phyloP scores from a whole-genome alignment of 2,888 invertebrate species.

The Hyppa rectilinea region DNA sequence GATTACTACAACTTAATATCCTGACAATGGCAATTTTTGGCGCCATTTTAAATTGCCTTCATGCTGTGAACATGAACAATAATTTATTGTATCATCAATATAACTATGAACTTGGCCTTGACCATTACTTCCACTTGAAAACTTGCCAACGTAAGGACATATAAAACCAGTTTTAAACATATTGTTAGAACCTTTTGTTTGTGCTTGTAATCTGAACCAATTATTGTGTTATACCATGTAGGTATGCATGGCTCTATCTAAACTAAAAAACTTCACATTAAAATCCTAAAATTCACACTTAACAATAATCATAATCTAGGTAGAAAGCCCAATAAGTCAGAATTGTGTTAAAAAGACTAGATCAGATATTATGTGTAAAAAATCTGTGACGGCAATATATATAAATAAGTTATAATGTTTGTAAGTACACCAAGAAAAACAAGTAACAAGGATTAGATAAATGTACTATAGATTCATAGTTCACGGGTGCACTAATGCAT shows the following conservation, averaged over 20 bases:
- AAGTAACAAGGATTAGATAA: too few species aligned
- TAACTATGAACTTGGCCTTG: conserved; percentile 6
- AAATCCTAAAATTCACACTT: too few species aligned
- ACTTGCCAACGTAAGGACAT: not conserved
- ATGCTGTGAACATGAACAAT: not conserved
- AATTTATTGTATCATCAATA: not conserved
- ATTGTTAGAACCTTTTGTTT: conserved; percentile 9
- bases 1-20: not conserved
- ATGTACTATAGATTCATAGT: too few species aligned
- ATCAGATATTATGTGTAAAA: not conserved
- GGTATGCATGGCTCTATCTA: too few species aligned
- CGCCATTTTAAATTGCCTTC: conserved; percentile 47
- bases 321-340: not conserved
- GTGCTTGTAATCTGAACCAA: not conserved
- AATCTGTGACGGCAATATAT: not conserved
- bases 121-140: not conserved
- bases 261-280: not conserved
- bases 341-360: not conserved
- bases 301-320: not conserved
- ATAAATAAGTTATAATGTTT: too few species aligned
- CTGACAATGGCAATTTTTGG: conserved; percentile 25
- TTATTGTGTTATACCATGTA: too few species aligned
- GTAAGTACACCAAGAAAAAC: too few species aligned
- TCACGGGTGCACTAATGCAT: too few species aligned
- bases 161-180: not conserved